A percentile compares a stretch with the other conserved stretches of the same genome.
These are phyloP conservation scores for Zophobas atratus DNA, from an alignment of 1,140 invertebrate species.

Conservation along the genomic window DNA sequence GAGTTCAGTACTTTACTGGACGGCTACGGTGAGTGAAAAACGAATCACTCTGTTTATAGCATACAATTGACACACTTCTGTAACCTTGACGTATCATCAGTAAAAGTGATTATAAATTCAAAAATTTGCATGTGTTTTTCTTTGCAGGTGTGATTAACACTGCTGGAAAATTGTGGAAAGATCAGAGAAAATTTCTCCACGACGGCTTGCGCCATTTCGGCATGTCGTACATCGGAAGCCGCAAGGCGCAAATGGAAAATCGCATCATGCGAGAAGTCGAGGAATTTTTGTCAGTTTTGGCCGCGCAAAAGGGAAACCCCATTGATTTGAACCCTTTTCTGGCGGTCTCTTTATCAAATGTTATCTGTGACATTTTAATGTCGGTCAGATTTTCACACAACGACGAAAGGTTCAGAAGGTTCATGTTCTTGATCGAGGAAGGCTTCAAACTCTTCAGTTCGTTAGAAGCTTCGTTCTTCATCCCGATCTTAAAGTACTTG, in stretches of 20 bases:
- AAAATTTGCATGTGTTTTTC: constrained; percentile 48
- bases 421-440: constrained; percentile 89
- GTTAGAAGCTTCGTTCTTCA: constrained; percentile 77
- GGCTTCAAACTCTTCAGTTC: constrained; percentile 88
- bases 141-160: constrained; percentile 91
- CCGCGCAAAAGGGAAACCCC: constrained; percentile 73
- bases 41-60: constrained; percentile 16
- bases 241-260: constrained; percentile 86
- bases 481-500: constrained; percentile 80
- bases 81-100: constrained; percentile 60
- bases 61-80: constrained; percentile 60
- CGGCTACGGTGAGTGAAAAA: constrained; percentile 85
- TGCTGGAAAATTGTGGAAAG: constrained; percentile 92
- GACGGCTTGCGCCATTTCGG: constrained; percentile 91
- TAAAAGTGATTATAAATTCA: constrained; percentile 55
- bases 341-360: constrained; percentile 89
- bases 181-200: constrained; percentile 92
- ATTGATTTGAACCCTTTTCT: constrained; percentile 81
- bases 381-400: constrained; percentile 86
- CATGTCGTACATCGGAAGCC: constrained; percentile 86
- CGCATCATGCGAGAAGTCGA: constrained; percentile 90
- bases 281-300: constrained; percentile 78
- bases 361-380: constrained; percentile 94
- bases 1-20: constrained; percentile 89
- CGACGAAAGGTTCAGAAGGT: constrained; percentile 82